Base-by-base conservation (phyloP, 2,113 vertebrate genomes). In the Mystacornis crossleyi region DNA sequence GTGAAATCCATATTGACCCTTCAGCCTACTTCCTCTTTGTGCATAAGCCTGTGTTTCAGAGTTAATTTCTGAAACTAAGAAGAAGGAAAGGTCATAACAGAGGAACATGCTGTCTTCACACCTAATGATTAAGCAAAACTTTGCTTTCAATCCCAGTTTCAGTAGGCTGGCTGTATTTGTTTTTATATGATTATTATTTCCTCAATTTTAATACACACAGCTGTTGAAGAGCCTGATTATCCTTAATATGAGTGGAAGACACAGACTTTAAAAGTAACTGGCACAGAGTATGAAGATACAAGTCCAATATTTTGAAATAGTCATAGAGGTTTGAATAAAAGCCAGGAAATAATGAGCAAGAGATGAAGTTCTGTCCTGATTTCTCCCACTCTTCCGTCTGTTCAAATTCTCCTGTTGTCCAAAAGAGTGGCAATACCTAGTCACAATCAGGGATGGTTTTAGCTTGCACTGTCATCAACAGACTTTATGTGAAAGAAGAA, bases 321-420 rank as follows among this genome's bases (percentile, higher is more conserved):
- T 93, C 75, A 88, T 50, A 79, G 69, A 86, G 70, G 90, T 89
- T 96, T 97, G 92, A 94, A 89, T 86, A 92, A 89, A 94, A 94
- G 86, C 95, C 95, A 97, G 96, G 96, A 94, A 96, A 94, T 93
- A 93, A 89, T 90, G 90, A 96, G 80, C 87, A 93, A 94, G 90
- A 93, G 57, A 92, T 72, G 36, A 92, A 93, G 75, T 86, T 93
- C 90, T 90, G 85, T 94, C 72, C 93, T 55, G 48, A 84, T 84
- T 96, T 96, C 85, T 96, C 95, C 90, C 95, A 94, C 83, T 97
- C 96, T 78, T 71, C 82, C 64, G 8, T 95, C 90, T 97, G 96
- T 55, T 92, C 86, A 92, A 89, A 94, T 81, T 90, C 86, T 94
- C 64, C 72, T 79, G n/a, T 64, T 90, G 77, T 81, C 82, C 72